Conservation (phyloP, 2,113 vertebrate species). For the Oreotrochilus melanogaster region DNA sequence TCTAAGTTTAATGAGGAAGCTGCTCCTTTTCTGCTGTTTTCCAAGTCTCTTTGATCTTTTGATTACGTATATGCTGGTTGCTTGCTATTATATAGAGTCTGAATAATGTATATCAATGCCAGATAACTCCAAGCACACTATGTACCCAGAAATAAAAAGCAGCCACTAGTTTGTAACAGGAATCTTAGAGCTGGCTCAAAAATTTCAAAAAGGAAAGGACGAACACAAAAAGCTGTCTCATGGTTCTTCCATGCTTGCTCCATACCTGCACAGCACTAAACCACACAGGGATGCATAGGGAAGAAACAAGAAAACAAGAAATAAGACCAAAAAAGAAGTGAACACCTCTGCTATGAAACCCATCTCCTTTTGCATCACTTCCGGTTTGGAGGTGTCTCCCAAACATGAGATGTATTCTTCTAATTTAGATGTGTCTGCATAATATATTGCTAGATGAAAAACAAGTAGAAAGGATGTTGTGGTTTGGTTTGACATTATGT, state of each 20-base stretch:
- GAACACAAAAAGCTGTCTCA: neutral
- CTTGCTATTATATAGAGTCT: neutral
- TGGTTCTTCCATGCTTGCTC: neutral
- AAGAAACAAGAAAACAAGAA: neutral
- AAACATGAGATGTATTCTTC: neutral
- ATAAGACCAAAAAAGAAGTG: neutral
- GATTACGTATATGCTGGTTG: neutral
- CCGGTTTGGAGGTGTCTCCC: neutral
- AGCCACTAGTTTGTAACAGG: neutral
- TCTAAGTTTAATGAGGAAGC: conserved; percentile 22
- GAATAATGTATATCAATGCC: neutral
- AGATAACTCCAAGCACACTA: neutral
- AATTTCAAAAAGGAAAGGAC: neutral
- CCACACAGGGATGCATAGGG: neutral
- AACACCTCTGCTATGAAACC: neutral
- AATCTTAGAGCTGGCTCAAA: neutral
- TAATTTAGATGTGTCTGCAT: neutral
- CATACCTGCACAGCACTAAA: neutral
- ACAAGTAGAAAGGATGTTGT: neutral
- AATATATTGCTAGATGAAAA: neutral
- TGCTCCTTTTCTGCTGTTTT: conserved; percentile 4
- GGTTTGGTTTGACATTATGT: no score
- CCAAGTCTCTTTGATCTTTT: conserved; percentile 24
- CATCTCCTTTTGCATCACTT: neutral
- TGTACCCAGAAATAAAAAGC: neutral